These are phyloP conservation scores for Salvelinus alpinus DNA, from an alignment of 2,113 vertebrate genomes.

Conservation along the genomic window DNA sequence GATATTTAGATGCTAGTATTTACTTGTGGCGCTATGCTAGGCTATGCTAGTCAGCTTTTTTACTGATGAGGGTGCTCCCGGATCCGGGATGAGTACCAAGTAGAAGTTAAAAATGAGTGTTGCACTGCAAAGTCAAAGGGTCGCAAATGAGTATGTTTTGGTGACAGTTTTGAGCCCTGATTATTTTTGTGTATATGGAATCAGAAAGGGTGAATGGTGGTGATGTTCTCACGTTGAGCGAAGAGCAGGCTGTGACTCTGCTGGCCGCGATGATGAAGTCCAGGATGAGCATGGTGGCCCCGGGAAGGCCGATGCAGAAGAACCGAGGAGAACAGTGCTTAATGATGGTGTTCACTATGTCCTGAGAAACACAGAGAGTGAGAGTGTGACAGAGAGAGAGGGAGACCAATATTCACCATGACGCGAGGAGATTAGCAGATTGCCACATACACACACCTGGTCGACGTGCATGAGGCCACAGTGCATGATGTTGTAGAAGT, in stretches of 20 bases:
- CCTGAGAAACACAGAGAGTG: constrained; percentile 68
- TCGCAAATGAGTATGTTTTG: no score
- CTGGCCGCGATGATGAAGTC: constrained; percentile 97
- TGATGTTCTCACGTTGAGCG: constrained; percentile 84
- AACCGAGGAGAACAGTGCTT: constrained; percentile 98
- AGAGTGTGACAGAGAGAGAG: constrained; percentile 8
- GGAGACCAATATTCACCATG: not conserved
- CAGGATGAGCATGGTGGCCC: constrained; percentile 96
- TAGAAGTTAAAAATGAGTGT: no score
- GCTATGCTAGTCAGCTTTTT: no score
- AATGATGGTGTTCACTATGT: constrained; percentile 99
- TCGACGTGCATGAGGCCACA: constrained; percentile 95
- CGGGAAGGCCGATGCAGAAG: constrained; percentile 94
- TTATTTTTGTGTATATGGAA: not conserved
- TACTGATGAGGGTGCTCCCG: no score
- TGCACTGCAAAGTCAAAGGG: no score
- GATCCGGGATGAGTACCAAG: no score
- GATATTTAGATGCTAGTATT: no score
- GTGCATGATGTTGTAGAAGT: constrained; percentile 99
- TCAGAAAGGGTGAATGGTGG: not conserved
- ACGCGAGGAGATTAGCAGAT: not conserved
- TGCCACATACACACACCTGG: constrained; percentile 72
- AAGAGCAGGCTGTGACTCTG: constrained; percentile 91
- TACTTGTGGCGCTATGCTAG: no score
- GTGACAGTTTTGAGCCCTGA: not conserved